Conservation (phyloP, 2,113 vertebrate species). For the Alligator mississippiensis region DNA sequence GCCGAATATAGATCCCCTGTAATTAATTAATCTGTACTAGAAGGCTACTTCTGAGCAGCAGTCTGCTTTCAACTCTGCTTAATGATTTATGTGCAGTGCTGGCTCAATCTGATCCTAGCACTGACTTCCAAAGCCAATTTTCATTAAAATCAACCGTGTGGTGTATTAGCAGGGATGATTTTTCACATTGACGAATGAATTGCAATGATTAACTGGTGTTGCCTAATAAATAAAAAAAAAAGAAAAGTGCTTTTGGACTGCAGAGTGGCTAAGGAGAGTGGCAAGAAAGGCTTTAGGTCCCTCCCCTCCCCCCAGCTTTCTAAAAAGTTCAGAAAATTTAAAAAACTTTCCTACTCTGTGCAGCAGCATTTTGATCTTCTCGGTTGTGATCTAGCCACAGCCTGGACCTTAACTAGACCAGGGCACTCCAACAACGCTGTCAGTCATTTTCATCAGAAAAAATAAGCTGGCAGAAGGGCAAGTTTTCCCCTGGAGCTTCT, state of each 20-base stretch:
- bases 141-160: background rate
- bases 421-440: background rate
- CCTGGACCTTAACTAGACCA: background rate
- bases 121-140: background rate
- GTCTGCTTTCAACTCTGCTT: background rate
- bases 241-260: background rate
- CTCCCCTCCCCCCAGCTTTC: background rate
- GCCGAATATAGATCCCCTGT: background rate
- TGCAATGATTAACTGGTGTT: background rate
- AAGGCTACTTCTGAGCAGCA: background rate
- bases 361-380: constrained; percentile 8
- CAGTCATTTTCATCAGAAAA: background rate
- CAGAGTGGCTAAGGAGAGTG: background rate
- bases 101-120: background rate
- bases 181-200: background rate
- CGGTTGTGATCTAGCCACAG: background rate
- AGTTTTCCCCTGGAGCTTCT: background rate
- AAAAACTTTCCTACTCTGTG: background rate
- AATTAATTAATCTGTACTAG: background rate
- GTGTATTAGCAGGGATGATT: background rate
- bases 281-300: background rate
- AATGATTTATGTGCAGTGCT: fast-evolving
- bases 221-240: background rate
- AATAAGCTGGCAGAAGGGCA: background rate
- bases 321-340: background rate